phyloP scores from a whole-genome alignment of 2,888 invertebrate genomes.

The Digitonthophagus gazella region DNA sequence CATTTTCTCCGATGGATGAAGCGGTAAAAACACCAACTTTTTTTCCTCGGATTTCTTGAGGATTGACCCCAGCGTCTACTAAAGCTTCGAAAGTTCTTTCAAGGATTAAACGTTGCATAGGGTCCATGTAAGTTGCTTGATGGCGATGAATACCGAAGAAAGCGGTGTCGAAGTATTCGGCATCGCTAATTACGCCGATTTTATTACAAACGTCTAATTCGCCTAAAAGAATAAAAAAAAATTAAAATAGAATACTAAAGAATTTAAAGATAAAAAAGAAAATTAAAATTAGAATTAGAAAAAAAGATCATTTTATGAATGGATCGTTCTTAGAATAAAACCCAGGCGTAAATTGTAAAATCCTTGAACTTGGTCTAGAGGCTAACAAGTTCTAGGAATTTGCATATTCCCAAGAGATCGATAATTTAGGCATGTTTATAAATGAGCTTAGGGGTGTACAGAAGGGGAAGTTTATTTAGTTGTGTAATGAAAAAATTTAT shows the following conservation, averaged over 20 bases:
- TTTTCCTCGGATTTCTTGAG: slow-evolving; percentile 48
- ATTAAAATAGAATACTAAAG: neutral
- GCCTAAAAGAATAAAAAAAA: slow-evolving; percentile 34
- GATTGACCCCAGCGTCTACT: slow-evolving; percentile 53
- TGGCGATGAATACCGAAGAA: slow-evolving; percentile 54
- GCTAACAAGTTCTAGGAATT: too few species aligned
- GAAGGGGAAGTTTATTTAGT: too few species aligned
- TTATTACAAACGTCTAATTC: slow-evolving; percentile 45
- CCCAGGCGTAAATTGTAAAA: too few species aligned
- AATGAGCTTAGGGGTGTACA: too few species aligned
- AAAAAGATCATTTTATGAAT: too few species aligned
- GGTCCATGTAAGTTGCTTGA: slow-evolving; percentile 52
- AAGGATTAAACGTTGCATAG: slow-evolving; percentile 50
- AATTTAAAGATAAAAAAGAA: neutral
- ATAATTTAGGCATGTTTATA: too few species aligned
- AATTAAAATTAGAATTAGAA: slow-evolving; percentile 8
- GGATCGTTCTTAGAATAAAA: too few species aligned
- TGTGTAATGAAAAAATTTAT: too few species aligned
- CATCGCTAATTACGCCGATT: slow-evolving; percentile 46
- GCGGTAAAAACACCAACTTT: slow-evolving; percentile 51
- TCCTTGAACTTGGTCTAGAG: too few species aligned
- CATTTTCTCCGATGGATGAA: slow-evolving; percentile 52
- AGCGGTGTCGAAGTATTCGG: slow-evolving; percentile 49
- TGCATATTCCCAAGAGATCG: too few species aligned
- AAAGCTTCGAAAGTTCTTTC: slow-evolving; percentile 53